Percentiles rank a stretch among this genome's conserved stretches.
phyloP scores from a whole-genome alignment of 2,797 vertebrate genomes.

The Melanotaenia nigrans region DNA sequence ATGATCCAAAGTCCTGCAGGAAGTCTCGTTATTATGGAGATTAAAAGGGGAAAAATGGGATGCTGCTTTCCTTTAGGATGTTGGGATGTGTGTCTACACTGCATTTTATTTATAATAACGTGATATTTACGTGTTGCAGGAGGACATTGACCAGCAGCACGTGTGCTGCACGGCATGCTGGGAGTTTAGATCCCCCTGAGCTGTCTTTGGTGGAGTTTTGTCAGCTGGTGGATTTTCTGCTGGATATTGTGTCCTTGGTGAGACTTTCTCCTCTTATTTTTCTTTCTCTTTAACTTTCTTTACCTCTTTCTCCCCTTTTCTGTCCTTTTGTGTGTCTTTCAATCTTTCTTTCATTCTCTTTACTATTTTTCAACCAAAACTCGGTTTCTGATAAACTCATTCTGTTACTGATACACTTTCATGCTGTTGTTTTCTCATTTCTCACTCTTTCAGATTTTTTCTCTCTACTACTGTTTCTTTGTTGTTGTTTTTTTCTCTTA shows the following conservation, averaged over 20 bases:
- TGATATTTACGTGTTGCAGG: slow-evolving; percentile 75
- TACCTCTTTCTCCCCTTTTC: background rate
- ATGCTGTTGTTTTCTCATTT: slow-evolving; percentile 14
- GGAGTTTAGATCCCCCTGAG: slow-evolving; percentile 81
- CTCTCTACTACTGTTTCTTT: background rate
- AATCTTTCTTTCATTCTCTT: background rate
- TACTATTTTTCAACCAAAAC: background rate
- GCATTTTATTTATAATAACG: background rate
- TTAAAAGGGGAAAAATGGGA: too few species aligned
- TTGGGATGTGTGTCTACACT: background rate
- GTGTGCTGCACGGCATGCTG: slow-evolving; percentile 74
- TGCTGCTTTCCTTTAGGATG: too few species aligned
- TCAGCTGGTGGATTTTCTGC: slow-evolving; percentile 95
- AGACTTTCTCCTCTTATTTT: slow-evolving; percentile 61
- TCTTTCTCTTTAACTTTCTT: background rate
- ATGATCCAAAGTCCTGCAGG: background rate
- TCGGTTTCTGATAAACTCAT: background rate
- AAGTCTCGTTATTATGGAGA: background rate
- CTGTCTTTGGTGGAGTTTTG: slow-evolving; percentile 94
- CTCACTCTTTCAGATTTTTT: background rate
- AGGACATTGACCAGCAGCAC: slow-evolving; percentile 85
- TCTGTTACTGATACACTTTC: background rate
- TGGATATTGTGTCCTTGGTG: slow-evolving; percentile 99
- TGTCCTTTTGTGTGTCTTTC: background rate
- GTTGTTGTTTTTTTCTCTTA: background rate